These are phyloP conservation scores for Uloborus diversus DNA, from an alignment of 1,140 invertebrate species.

Conservation along the genomic window DNA sequence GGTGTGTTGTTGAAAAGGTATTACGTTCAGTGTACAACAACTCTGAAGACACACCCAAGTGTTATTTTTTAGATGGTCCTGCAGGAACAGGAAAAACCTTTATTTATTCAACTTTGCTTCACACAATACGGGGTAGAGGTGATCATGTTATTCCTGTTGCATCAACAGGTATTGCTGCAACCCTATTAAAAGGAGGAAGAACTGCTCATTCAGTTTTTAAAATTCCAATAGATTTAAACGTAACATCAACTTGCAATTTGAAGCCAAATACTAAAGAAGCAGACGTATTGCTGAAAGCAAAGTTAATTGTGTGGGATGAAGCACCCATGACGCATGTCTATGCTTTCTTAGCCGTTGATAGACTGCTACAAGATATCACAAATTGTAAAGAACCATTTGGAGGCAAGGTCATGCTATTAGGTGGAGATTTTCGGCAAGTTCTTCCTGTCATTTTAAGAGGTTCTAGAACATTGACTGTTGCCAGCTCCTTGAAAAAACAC, in stretches of 20 bases:
- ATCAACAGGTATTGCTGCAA: constrained; percentile 68
- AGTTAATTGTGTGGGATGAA: too few species aligned
- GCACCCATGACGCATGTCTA: too few species aligned
- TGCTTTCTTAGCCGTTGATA: constrained; percentile 57
- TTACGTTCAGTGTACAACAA: too few species aligned
- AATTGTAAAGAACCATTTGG: constrained; percentile 59
- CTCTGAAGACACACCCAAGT: too few species aligned
- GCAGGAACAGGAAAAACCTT: too few species aligned
- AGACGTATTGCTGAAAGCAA: constrained; percentile 28
- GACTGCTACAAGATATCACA: constrained; percentile 58
- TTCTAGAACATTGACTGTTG: too few species aligned
- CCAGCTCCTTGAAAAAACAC: too few species aligned
- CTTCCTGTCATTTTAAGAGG: too few species aligned
- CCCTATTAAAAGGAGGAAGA: neutral
- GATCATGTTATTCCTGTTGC: constrained; percentile 66
- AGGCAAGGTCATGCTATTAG: too few species aligned
- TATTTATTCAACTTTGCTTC: constrained; percentile 1
- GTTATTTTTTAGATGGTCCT: too few species aligned
- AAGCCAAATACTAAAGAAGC: constrained; percentile 27
- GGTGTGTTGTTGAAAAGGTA: neutral
- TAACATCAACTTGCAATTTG: constrained; percentile 45
- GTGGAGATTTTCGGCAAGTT: too few species aligned
- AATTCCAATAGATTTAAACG: constrained; percentile 61
- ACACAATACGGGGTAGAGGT: constrained; percentile 47
- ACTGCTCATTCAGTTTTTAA: constrained; percentile 70